A percentile compares a stretch with the other conserved stretches of the same genome.
These are phyloP conservation scores for Dicerorhinus sumatrensis DNA, from an alignment of 2,113 vertebrate genomes.

Conservation along the genomic window DNA sequence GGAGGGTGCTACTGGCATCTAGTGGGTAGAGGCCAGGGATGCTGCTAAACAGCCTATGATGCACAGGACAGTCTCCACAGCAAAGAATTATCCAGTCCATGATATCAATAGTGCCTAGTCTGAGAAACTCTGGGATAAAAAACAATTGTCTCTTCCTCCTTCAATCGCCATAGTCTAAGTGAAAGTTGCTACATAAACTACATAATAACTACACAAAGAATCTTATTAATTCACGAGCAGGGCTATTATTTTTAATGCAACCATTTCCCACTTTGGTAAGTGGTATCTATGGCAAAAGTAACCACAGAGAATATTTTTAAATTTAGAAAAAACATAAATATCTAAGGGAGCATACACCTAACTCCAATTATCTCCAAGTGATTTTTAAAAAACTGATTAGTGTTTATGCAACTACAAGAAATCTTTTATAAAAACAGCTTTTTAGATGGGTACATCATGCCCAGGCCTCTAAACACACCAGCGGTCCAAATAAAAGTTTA, in stretches of 20 bases:
- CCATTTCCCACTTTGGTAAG: not conserved
- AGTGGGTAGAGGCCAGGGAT: not conserved
- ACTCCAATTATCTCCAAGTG: conserved; percentile 23
- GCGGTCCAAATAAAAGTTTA: not conserved
- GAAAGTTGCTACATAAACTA: not conserved
- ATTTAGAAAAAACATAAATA: conserved; percentile 50
- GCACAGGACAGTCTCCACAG: not conserved
- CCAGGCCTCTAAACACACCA: not conserved
- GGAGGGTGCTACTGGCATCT: not conserved
- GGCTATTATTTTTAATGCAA: not conserved
- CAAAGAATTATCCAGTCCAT: not conserved
- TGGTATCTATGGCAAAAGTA: conserved; percentile 58
- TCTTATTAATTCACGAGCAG: not conserved
- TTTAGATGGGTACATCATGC: not conserved
- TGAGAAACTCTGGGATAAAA: not conserved
- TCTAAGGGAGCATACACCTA: not conserved
- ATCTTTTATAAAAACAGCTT: not conserved
- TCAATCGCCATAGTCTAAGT: not conserved
- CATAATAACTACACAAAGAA: not conserved
- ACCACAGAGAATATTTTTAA: conserved; percentile 55
- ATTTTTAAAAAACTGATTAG: not conserved
- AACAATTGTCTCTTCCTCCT: not conserved
- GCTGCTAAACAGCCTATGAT: not conserved
- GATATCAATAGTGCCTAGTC: not conserved
- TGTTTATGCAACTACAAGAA: not conserved